Conservation (phyloP, 2,797 vertebrate species). For the Furcifer pardalis region DNA sequence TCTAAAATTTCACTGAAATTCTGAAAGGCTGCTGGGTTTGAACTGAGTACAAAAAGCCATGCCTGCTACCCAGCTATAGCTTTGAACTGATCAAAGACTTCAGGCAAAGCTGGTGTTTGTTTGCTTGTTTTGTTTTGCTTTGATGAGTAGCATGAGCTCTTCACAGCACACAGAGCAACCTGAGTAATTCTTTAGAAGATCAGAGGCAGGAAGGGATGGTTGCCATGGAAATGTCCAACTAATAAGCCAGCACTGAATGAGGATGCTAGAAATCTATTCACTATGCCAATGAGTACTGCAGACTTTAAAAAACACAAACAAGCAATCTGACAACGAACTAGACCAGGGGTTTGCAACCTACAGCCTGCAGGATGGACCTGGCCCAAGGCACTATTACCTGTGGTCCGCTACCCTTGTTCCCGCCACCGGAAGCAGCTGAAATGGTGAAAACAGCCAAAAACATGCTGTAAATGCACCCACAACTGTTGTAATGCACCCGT, state of each 20-base stretch:
- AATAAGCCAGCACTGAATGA: slow-evolving; percentile 14
- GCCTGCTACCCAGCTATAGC: background rate
- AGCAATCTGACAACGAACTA: background rate
- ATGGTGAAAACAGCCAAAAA: too few species aligned
- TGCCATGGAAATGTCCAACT: slow-evolving; percentile 26
- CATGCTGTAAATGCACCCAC: too few species aligned
- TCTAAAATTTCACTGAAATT: background rate
- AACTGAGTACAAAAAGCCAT: background rate
- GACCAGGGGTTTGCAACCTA: too few species aligned
- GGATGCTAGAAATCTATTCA: slow-evolving; percentile 8
- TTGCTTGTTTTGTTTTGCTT: background rate
- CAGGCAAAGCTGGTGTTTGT: background rate
- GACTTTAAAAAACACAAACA: background rate
- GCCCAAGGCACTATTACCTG: too few species aligned
- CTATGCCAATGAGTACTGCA: background rate
- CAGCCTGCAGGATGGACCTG: too few species aligned
- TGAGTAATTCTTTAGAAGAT: background rate
- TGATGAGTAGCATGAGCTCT: background rate
- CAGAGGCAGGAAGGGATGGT: background rate
- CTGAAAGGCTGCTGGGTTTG: background rate
- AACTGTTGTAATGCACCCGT: too few species aligned
- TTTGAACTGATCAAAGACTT: background rate
- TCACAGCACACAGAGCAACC: background rate
- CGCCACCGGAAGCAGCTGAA: too few species aligned
- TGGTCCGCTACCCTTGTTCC: too few species aligned